phyloP scores from a whole-genome alignment of 2,888 invertebrate species.

The Diaphora mendica region DNA sequence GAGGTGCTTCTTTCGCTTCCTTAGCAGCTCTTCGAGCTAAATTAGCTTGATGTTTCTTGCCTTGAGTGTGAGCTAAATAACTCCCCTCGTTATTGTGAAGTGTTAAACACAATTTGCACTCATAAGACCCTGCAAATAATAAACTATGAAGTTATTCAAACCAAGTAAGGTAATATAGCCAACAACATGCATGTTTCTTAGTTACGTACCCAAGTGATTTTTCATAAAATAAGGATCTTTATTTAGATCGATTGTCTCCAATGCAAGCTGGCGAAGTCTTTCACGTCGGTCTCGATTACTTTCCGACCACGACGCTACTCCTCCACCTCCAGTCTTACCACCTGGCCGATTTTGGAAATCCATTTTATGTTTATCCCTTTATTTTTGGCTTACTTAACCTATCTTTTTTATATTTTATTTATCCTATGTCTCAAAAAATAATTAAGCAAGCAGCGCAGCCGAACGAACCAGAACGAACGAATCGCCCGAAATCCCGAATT shows the following conservation, averaged over 20 bases:
- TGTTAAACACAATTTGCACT: slow-evolving; percentile 99
- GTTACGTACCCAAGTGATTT: slow-evolving; percentile 94
- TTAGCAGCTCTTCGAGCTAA: slow-evolving; percentile 98
- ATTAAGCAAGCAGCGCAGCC: not conserved
- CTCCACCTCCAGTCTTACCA: slow-evolving; percentile 99
- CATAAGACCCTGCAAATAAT: slow-evolving; percentile 92
- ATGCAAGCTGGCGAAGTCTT: slow-evolving; percentile 96
- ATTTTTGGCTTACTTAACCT: not conserved
- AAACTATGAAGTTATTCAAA: not conserved
- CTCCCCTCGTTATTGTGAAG: slow-evolving; percentile 99
- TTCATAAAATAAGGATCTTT: slow-evolving; percentile 99
- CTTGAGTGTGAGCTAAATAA: slow-evolving; percentile 99
- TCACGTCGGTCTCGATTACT: slow-evolving; percentile 98
- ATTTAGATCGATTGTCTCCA: slow-evolving; percentile 99
- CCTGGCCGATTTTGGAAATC: slow-evolving; percentile 99
- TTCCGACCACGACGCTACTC: slow-evolving; percentile 99
- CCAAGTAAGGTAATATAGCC: slow-evolving; percentile 24
- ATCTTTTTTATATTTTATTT: not conserved
- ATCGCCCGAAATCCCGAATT: not conserved
- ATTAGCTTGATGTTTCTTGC: slow-evolving; percentile 99
- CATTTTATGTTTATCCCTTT: slow-evolving; percentile 85
- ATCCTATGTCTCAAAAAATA: not conserved
- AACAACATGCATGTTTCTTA: not conserved
- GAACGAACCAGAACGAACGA: not conserved
- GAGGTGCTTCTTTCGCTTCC: slow-evolving; percentile 98